Percentiles rank a stretch among this genome's conserved stretches.
These are phyloP conservation scores for Ailuropoda melanoleuca DNA, from an alignment of 2,113 vertebrate genomes.

Conservation along the genomic window DNA sequence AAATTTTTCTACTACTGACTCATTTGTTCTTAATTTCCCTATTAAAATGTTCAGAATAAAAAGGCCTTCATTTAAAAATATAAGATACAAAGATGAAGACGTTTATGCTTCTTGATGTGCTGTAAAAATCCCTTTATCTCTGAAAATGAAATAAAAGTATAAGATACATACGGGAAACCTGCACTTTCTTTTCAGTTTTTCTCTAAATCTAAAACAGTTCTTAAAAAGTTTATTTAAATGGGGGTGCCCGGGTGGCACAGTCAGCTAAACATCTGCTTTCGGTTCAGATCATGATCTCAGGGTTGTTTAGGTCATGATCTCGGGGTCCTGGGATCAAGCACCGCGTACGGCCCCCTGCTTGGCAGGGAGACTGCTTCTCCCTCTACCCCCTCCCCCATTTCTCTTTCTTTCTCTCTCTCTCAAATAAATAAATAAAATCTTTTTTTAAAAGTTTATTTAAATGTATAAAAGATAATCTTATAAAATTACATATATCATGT, in stretches of 20 bases:
- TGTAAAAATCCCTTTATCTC: background rate
- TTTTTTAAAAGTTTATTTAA: background rate
- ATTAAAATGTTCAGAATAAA: constrained; percentile 10
- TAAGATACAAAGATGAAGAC: background rate
- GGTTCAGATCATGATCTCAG: background rate
- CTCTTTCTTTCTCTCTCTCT: background rate
- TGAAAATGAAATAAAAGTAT: background rate
- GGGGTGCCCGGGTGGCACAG: background rate
- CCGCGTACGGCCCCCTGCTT: background rate
- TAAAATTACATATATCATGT: background rate
- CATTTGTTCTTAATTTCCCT: constrained; percentile 16
- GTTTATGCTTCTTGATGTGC: background rate
- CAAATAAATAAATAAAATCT: background rate
- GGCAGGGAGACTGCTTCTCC: background rate
- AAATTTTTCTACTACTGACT: background rate
- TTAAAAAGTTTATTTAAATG: background rate
- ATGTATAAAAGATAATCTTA: background rate
- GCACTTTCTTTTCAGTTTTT: background rate
- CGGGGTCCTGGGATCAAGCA: background rate
- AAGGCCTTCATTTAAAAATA: background rate
- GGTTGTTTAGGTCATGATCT: background rate
- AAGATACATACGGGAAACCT: background rate
- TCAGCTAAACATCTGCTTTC: background rate
- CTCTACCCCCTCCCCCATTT: background rate
- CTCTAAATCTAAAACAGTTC: background rate